These are phyloP conservation scores for Poecilia picta DNA, from an alignment of 2,797 vertebrate genomes.

Conservation along the genomic window DNA sequence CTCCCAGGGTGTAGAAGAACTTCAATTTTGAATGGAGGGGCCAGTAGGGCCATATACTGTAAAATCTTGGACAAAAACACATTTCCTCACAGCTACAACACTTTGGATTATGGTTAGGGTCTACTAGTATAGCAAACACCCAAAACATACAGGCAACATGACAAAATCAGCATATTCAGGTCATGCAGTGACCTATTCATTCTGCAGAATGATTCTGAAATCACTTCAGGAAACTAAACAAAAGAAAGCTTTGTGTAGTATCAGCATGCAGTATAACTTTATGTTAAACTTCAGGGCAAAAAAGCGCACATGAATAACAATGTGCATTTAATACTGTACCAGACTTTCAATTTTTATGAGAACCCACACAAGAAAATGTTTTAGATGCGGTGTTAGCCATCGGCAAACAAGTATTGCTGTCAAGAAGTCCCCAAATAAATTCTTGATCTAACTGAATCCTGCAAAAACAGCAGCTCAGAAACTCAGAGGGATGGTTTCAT, in stretches of 20 bases:
- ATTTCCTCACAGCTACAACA: not conserved
- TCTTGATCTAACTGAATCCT: constrained; percentile 47
- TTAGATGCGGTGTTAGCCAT: constrained; percentile 41
- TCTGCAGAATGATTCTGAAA: not conserved
- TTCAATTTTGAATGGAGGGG: not conserved
- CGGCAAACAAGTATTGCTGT: constrained; percentile 52
- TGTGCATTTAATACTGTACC: constrained; percentile 20
- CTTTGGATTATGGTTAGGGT: not conserved
- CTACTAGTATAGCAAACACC: not conserved
- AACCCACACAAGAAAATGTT: constrained; percentile 34
- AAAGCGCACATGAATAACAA: not conserved
- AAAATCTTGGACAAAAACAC: not conserved
- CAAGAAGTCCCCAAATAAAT: constrained; percentile 55
- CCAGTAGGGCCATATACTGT: not conserved
- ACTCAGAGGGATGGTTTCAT: constrained; percentile 25
- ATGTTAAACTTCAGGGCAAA: not conserved
- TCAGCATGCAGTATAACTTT: not conserved
- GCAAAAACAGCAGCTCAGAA: constrained; percentile 58
- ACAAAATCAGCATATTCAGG: not conserved
- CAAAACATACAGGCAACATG: not conserved
- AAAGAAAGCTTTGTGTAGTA: not conserved
- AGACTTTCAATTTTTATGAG: constrained; percentile 37
- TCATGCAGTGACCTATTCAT: not conserved
- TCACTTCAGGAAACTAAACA: not conserved
- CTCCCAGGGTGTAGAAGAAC: not conserved